phyloP scores from a whole-genome alignment of 2,113 vertebrate genomes.

The Aviceda subcristata region DNA sequence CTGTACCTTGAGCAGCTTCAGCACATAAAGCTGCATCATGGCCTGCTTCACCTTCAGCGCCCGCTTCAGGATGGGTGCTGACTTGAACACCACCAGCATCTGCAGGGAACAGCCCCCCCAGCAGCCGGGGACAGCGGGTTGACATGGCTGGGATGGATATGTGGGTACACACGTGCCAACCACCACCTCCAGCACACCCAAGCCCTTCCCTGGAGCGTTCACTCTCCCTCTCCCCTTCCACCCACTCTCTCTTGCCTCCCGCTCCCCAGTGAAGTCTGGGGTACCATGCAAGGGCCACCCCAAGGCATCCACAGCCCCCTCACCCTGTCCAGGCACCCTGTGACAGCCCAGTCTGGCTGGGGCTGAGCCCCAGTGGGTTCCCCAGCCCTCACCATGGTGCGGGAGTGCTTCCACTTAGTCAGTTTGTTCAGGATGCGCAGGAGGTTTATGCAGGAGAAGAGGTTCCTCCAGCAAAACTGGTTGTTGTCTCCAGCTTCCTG shows the following conservation, averaged over 20 bases:
- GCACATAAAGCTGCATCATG: constrained; percentile 98
- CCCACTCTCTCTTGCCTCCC: no score
- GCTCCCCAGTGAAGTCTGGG: rapidly evolving
- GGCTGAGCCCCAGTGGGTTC: background rate
- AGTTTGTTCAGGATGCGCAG: constrained; percentile 97
- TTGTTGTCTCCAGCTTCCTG: constrained; percentile 98
- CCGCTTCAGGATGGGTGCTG: constrained; percentile 97
- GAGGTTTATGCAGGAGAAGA: constrained; percentile 97
- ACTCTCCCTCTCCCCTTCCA: no score
- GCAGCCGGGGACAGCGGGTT: background rate
- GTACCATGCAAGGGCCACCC: background rate
- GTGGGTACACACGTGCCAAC: rapidly evolving
- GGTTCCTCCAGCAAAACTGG: constrained; percentile 98
- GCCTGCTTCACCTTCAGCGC: constrained; percentile 98
- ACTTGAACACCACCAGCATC: constrained; percentile 99
- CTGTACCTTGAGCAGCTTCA: constrained; percentile 96
- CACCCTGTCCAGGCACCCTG: no score
- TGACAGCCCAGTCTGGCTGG: background rate
- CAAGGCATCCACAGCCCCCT: background rate
- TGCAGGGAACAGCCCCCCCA: background rate
- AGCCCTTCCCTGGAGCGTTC: no score
- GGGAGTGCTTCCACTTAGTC: constrained; percentile 98
- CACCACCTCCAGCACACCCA: background rate
- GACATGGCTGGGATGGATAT: rapidly evolving
- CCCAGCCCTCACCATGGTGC: constrained; percentile 87